Conservation (phyloP, 2,113 vertebrate species). For the Onychostruthus taczanowskii region DNA sequence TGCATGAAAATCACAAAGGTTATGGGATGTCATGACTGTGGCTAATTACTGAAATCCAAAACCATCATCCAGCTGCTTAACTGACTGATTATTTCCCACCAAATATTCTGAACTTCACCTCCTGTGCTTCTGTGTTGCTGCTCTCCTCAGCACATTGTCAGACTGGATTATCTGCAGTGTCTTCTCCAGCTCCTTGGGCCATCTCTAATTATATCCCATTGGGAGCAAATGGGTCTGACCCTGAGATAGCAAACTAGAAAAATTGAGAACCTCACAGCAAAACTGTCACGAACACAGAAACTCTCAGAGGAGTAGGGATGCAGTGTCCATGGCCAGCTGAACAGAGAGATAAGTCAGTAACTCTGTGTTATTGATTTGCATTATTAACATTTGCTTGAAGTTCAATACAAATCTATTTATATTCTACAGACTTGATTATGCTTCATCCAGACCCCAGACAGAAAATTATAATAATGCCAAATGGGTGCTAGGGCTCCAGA, state of each 20-base stretch:
- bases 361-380: background rate
- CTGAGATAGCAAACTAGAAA: background rate
- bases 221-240: slow-evolving; percentile 25
- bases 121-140: background rate
- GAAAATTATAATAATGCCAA: background rate
- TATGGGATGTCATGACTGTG: background rate
- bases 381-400: slow-evolving; percentile 13
- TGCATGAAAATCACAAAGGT: slow-evolving; percentile 1
- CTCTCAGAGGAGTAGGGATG: background rate
- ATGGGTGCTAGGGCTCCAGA: background rate
- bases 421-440: background rate
- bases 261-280: background rate
- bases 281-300: background rate
- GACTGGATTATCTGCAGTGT: slow-evolving; percentile 26
- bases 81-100: slow-evolving; percentile 2
- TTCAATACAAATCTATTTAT: slow-evolving; percentile 21
- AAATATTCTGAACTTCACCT: slow-evolving; percentile 43
- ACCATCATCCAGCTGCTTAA: slow-evolving; percentile 14
- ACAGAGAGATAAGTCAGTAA: background rate
- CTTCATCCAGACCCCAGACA: background rate
- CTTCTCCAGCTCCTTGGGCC: slow-evolving; percentile 49
- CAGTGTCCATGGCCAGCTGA: background rate
- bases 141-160: slow-evolving; percentile 54
- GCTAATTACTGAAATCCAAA: slow-evolving; percentile 30
- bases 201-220: slow-evolving; percentile 37